Conservation (phyloP, 2,113 vertebrate species). For the Tragulus kanchil region DNA sequence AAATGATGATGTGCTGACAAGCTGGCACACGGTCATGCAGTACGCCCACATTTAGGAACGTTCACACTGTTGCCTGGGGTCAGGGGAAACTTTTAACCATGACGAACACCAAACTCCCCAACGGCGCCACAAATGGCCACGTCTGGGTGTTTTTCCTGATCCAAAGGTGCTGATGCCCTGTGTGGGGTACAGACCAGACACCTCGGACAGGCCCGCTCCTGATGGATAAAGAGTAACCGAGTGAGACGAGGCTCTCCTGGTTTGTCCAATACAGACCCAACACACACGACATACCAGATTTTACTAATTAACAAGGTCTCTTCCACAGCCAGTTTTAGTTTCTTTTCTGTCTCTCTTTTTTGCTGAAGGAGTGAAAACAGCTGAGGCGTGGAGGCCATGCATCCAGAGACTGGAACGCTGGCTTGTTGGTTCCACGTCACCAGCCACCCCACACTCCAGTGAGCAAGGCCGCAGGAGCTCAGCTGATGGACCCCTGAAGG, state of each 20-base stretch:
- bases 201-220: background rate
- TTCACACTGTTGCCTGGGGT: slow-evolving; percentile 66
- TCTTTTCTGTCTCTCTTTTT: slow-evolving; percentile 76
- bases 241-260: background rate
- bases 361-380: slow-evolving; percentile 83
- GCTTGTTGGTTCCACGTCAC: slow-evolving; percentile 77
- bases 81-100: slow-evolving; percentile 74
- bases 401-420: slow-evolving; percentile 81
- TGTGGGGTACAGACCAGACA: background rate
- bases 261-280: slow-evolving; percentile 47
- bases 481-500: background rate
- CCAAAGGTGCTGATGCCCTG: slow-evolving; percentile 55
- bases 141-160: slow-evolving; percentile 60
- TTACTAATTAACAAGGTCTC: slow-evolving; percentile 86
- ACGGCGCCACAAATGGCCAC: slow-evolving; percentile 59
- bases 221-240: background rate
- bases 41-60: slow-evolving; percentile 74
- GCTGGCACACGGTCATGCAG: background rate
- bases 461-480: background rate
- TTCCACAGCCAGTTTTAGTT: slow-evolving; percentile 77
- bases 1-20: background rate
- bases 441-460: slow-evolving; percentile 12
- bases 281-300: slow-evolving; percentile 52
- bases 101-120: slow-evolving; percentile 15
- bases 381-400: slow-evolving; percentile 77